A percentile compares a stretch with the other conserved stretches of the same genome.
These are phyloP conservation scores for Helogale parvula DNA, from an alignment of 2,113 vertebrate genomes.

Conservation along the genomic window DNA sequence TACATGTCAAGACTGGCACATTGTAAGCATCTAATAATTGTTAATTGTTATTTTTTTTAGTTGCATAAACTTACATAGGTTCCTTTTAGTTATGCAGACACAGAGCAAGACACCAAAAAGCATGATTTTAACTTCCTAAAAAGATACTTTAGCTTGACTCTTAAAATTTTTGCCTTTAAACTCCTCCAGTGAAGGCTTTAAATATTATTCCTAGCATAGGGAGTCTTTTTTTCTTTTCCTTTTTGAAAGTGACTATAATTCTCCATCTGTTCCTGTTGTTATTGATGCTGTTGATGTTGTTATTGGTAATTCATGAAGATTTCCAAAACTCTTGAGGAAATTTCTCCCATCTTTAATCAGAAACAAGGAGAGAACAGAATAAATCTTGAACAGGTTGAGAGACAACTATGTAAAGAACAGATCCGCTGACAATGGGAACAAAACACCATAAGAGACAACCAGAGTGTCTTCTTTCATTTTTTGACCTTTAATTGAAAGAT, in stretches of 20 bases:
- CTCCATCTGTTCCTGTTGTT: not conserved
- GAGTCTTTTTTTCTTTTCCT: not conserved
- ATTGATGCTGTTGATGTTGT: not conserved
- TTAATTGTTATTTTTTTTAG: not conserved
- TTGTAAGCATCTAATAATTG: not conserved
- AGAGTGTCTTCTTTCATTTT: conserved; percentile 82
- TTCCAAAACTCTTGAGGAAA: conserved; percentile 45
- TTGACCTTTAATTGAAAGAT: conserved; percentile 91
- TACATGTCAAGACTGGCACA: not conserved
- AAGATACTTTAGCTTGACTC: conserved; percentile 26
- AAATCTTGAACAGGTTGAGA: conserved; percentile 62
- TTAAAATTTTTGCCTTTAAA: conserved; percentile 31
- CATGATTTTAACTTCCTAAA: conserved; percentile 38
- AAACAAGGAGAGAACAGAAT: conserved; percentile 43
- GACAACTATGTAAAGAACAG: conserved; percentile 66
- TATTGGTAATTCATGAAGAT: conserved; percentile 44
- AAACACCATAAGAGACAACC: conserved; percentile 78
- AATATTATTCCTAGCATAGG: not conserved
- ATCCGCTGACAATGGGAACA: conserved; percentile 65
- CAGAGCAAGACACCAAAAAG: not conserved
- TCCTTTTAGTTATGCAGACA: not conserved
- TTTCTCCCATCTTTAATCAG: conserved; percentile 72
- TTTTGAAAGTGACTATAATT: conserved; percentile 44
- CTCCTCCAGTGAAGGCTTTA: conserved; percentile 45
- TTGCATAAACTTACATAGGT: not conserved